Percentiles rank a stretch among this genome's conserved stretches.
Evolutionary conservation across 2,888 invertebrate genomes (phyloP).

Genomic region (Amiota communis): DNA sequence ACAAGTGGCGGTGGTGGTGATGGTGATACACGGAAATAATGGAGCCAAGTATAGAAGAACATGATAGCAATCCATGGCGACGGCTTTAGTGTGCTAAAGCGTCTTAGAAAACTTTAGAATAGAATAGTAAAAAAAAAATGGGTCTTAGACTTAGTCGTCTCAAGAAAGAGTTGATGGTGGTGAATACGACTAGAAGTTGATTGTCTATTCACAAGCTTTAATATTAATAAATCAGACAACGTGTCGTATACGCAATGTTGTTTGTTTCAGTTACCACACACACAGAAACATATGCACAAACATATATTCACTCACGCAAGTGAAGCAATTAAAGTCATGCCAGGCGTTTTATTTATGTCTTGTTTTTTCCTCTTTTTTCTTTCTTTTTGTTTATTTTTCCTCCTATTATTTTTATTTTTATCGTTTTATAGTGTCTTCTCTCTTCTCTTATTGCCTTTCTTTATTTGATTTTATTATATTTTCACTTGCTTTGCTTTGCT

Average conservation of each 20-base stretch:
- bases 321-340: background rate
- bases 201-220: too few species aligned
- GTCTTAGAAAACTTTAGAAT: too few species aligned
- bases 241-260: constrained; percentile 5
- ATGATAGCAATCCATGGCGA: too few species aligned
- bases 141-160: too few species aligned
- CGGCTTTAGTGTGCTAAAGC: too few species aligned
- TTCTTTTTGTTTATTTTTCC: background rate
- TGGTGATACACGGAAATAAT: background rate
- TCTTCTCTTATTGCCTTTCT: background rate
- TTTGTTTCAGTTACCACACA: too few species aligned
- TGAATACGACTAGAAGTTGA: too few species aligned
- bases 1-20: background rate
- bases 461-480: background rate
- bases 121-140: too few species aligned
- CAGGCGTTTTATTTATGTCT: constrained; percentile 19
- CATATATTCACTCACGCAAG: too few species aligned
- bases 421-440: constrained; percentile 1
- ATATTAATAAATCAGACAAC: constrained; percentile 10
- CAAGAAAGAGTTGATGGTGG: too few species aligned
- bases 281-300: too few species aligned
- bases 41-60: background rate
- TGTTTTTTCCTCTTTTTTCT: background rate
- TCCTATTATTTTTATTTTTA: background rate
- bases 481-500: background rate